Percentiles rank a stretch among this genome's conserved stretches.
Conservation (phyloP, 2,888 invertebrate species). For the Cephus runcator region DNA sequence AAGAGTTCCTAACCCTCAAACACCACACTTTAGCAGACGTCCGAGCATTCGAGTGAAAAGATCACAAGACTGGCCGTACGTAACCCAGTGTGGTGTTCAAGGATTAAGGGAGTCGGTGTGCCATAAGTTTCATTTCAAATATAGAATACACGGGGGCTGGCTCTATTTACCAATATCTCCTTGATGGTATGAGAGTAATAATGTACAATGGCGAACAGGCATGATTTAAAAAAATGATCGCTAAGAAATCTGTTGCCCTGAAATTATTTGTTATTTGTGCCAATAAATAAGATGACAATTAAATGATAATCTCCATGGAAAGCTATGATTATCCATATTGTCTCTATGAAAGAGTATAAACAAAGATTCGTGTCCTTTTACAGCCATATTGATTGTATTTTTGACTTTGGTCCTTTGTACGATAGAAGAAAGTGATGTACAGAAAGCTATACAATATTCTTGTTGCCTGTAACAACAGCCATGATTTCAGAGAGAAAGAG, state of each 20-base stretch:
- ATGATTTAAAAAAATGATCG: not conserved
- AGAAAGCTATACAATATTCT: not conserved
- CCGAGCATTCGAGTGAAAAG: too few relatives aligned
- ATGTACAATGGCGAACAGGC: not conserved
- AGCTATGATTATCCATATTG: not conserved
- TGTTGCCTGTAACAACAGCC: not conserved
- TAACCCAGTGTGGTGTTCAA: too few relatives aligned
- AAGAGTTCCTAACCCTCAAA: too few relatives aligned
- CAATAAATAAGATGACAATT: not conserved
- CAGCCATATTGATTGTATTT: not conserved
- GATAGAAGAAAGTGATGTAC: not conserved
- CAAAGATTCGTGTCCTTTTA: not conserved
- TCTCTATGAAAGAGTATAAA: not conserved
- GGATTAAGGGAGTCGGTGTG: not conserved
- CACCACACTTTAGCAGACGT: too few relatives aligned
- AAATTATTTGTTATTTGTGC: not conserved
- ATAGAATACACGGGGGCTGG: not conserved
- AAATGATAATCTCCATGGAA: not conserved
- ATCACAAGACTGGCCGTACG: too few relatives aligned
- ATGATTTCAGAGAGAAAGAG: not conserved
- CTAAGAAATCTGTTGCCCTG: not conserved
- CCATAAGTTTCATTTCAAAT: not conserved
- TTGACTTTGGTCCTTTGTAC: not conserved
- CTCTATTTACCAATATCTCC: not conserved
- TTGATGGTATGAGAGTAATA: not conserved